Conservation (phyloP, 2,797 vertebrate species). For the Acanthornis magna region DNA sequence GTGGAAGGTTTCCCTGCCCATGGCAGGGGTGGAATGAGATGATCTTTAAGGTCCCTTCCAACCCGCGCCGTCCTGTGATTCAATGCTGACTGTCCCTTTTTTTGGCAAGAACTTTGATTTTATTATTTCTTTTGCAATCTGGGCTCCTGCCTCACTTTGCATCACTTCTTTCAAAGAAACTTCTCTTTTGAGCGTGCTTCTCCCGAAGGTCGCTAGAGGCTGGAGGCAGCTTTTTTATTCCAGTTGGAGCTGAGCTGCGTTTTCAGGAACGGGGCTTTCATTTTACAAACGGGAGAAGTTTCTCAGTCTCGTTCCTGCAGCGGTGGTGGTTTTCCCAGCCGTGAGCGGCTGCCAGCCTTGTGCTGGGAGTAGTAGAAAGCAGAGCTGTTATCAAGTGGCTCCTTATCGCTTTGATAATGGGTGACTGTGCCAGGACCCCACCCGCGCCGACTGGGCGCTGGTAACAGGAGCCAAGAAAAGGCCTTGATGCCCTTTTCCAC, state of each 20-base stretch:
- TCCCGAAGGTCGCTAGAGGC: neutral
- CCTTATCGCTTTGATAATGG: neutral
- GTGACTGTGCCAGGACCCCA: neutral
- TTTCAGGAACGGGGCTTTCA: neutral
- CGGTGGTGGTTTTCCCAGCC: neutral
- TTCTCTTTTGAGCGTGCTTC: neutral
- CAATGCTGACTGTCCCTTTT: neutral
- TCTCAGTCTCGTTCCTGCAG: neutral
- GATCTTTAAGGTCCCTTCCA: neutral
- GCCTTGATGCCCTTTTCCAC: neutral
- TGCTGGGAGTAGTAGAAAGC: neutral
- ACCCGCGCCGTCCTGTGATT: neutral
- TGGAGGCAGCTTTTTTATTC: neutral
- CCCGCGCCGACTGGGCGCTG: neutral
- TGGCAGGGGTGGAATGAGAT: neutral
- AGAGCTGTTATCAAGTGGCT: neutral
- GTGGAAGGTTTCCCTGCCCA: neutral
- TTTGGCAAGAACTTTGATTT: neutral
- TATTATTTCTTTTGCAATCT: neutral
- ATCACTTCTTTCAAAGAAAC: conserved; percentile 1
- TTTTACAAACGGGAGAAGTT: neutral
- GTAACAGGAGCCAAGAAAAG: neutral
- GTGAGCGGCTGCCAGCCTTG: neutral
- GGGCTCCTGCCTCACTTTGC: neutral
- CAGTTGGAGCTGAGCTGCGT: neutral